Evolutionary conservation across 2,888 invertebrate genomes (phyloP).

Genomic region (Heliconius erato): DNA sequence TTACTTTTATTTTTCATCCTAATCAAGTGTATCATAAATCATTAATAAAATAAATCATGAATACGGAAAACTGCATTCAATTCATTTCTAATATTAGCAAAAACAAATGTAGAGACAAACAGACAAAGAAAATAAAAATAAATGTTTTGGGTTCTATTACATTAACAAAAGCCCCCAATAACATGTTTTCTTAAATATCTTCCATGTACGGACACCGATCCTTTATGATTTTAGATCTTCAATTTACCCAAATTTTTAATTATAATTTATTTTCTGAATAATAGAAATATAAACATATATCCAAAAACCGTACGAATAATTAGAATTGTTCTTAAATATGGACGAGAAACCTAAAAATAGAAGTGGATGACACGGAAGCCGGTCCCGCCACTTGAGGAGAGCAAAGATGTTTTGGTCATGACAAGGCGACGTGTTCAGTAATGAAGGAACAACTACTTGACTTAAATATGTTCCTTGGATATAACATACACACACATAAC

Average conservation of each 20-base stretch:
- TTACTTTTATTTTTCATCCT: constrained; percentile 54
- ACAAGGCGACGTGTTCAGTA: constrained; percentile 59
- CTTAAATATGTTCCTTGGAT: constrained; percentile 48
- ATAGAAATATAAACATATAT: not conserved
- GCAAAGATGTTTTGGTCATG: constrained; percentile 77
- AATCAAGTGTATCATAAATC: not conserved
- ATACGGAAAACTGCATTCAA: too few species aligned
- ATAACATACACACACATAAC: not conserved
- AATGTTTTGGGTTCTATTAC: too few species aligned
- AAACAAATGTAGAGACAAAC: too few species aligned
- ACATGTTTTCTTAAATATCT: too few species aligned
- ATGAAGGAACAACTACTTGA: constrained; percentile 60
- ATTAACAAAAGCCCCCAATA: too few species aligned
- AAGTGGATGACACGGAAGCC: constrained; percentile 73
- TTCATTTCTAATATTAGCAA: too few species aligned
- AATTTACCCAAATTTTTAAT: too few species aligned
- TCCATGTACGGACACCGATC: too few species aligned
- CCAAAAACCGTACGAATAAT: constrained; percentile 11
- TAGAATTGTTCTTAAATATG: constrained; percentile 31
- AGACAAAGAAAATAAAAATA: too few species aligned
- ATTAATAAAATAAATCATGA: not conserved
- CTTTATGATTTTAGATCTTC: too few species aligned
- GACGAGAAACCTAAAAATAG: constrained; percentile 54
- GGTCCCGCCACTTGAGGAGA: constrained; percentile 70
- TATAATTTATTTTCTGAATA: not conserved